Evolutionary conservation across 2,888 invertebrate genomes (phyloP).

Genomic region (Leucozona laternaria): DNA sequence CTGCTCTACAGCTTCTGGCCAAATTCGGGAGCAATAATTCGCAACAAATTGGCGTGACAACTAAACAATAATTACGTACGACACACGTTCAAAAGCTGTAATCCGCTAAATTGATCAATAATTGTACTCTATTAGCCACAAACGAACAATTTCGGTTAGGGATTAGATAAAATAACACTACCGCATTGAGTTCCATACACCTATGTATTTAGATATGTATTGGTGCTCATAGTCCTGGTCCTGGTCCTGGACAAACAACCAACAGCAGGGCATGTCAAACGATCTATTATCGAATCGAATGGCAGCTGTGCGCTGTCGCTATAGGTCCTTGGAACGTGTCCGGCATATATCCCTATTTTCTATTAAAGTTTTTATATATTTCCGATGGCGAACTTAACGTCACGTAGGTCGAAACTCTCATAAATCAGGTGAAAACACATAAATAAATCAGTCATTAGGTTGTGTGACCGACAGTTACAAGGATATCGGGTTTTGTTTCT

Average conservation of each 20-base stretch:
- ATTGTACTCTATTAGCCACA: conserved; percentile 63
- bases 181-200: conserved; percentile 7
- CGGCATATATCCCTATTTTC: conserved; percentile 56
- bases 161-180: conserved; percentile 57
- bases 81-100: conserved; percentile 54
- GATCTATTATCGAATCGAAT: conserved; percentile 71
- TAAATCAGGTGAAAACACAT: conserved; percentile 71
- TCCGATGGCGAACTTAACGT: conserved; percentile 50
- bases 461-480: conserved; percentile 71
- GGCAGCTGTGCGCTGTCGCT: conserved; percentile 60
- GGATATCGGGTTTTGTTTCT: conserved; percentile 52
- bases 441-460: conserved; percentile 74
- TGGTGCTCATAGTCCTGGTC: background rate
- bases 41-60: conserved; percentile 56
- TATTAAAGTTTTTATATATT: conserved; percentile 68
- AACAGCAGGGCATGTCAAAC: conserved; percentile 53
- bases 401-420: conserved; percentile 62
- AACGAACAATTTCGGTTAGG: conserved; percentile 46
- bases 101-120: conserved; percentile 67
- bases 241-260: conserved; percentile 33
- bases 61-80: conserved; percentile 45
- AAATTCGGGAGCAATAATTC: conserved; percentile 40
- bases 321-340: conserved; percentile 61
- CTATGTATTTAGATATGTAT: background rate
- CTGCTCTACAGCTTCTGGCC: conserved; percentile 3